Conservation (phyloP, 2,888 invertebrate species). For the Pemphredon lugubris region DNA sequence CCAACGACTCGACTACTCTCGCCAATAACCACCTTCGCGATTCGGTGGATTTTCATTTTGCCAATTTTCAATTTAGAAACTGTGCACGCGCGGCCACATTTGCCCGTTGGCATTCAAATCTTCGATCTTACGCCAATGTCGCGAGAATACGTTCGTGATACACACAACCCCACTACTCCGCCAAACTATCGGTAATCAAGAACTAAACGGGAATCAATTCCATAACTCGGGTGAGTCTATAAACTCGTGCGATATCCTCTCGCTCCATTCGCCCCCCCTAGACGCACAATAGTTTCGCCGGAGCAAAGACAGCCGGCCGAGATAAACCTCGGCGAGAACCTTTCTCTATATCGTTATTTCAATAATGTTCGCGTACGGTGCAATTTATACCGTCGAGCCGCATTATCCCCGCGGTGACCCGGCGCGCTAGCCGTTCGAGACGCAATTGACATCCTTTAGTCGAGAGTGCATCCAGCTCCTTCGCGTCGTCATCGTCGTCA, state of each 20-base stretch:
- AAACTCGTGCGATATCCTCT: too few relatives aligned
- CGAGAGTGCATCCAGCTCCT: conserved; percentile 65
- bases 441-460: conserved; percentile 74
- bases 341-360: conserved; percentile 37
- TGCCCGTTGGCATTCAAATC: too few relatives aligned
- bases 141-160: too few relatives aligned
- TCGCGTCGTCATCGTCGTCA: conserved; percentile 55
- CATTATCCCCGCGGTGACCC: conserved; percentile 45
- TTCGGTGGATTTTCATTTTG: conserved; percentile 17
- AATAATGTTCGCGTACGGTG: conserved; percentile 48
- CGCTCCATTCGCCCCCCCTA: not conserved
- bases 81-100: too few relatives aligned
- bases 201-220: conserved; percentile 48
- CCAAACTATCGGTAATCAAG: conserved; percentile 50
- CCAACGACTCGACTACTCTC: conserved; percentile 31
- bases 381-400: conserved; percentile 47
- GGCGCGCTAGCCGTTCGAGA: conserved; percentile 25
- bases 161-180: too few relatives aligned
- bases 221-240: conserved; percentile 38
- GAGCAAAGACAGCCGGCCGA: too few relatives aligned
- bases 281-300: too few relatives aligned
- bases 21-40: not conserved
- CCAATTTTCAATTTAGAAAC: conserved; percentile 33
- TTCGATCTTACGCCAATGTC: too few relatives aligned
- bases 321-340: too few relatives aligned